phyloP scores from a whole-genome alignment of 2,888 invertebrate species.

The Psylliodes chrysocephalus region DNA sequence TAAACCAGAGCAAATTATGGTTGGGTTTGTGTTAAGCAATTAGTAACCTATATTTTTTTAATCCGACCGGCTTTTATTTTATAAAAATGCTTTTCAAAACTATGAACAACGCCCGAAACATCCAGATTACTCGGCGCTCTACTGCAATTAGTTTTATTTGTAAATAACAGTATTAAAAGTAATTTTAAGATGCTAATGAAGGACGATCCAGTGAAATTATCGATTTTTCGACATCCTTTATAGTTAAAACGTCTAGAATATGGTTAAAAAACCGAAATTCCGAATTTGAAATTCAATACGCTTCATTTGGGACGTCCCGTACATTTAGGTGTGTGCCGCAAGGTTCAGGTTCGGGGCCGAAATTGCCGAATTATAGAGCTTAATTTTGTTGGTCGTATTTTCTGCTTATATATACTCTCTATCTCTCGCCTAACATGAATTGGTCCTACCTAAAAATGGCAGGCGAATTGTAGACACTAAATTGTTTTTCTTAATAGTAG shows the following conservation, averaged over 20 bases:
- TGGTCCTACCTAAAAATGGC: not conserved
- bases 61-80: no score
- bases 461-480: not conserved
- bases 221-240: no score
- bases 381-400: not conserved
- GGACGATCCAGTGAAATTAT: not conserved
- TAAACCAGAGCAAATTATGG: no score
- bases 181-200: not conserved
- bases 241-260: no score
- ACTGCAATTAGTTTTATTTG: not conserved
- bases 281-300: no score
- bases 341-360: not conserved
- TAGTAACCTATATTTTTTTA: no score
- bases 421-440: not conserved
- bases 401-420: not conserved
- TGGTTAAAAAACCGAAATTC: no score
- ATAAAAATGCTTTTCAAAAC: no score
- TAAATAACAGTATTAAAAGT: not conserved
- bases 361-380: not conserved
- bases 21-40: no score
- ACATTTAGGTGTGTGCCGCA: not conserved
- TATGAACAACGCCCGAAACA: no score
- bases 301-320: not conserved
- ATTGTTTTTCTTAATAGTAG: no score
- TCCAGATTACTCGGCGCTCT: no score